phyloP scores from a whole-genome alignment of 2,797 vertebrate species.

The Malacoctenus gilli region DNA sequence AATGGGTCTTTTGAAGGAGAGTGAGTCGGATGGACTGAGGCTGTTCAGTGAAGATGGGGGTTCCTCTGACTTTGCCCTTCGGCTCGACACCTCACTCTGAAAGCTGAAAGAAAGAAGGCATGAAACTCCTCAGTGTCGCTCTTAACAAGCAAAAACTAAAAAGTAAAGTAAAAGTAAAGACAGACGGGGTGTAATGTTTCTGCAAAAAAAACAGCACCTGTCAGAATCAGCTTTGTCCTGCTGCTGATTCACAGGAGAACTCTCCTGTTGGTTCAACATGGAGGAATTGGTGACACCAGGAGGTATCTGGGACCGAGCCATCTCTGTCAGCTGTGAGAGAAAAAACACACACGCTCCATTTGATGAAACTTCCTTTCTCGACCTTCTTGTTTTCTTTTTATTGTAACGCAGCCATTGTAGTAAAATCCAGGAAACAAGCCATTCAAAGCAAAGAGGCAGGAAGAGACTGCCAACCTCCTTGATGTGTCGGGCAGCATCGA shows the following conservation, averaged over 20 bases:
- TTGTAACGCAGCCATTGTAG: conserved; percentile 42
- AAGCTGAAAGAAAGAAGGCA: conserved; percentile 56
- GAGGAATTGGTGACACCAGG: conserved; percentile 63
- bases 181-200: too few species aligned
- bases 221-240: conserved; percentile 77
- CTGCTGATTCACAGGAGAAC: conserved; percentile 69
- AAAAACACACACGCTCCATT: conserved; percentile 25
- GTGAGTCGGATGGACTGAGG: conserved; percentile 84
- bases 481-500: conserved; percentile 85
- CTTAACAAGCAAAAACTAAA: too few species aligned
- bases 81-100: conserved; percentile 76
- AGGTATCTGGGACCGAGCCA: conserved; percentile 83
- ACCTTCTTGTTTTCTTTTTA: conserved; percentile 27
- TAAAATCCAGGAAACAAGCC: conserved; percentile 32
- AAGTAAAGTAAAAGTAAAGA: too few species aligned
- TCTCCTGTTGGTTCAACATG: conserved; percentile 75
- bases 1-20: conserved; percentile 82
- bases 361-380: neutral
- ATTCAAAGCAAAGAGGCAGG: conserved; percentile 36
- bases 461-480: conserved; percentile 82
- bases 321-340: conserved; percentile 86
- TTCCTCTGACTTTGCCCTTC: conserved; percentile 62
- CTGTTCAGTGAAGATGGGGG: conserved; percentile 80
- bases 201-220: conserved; percentile 76
- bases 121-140: too few species aligned